These are phyloP conservation scores for Rousettus madagascariensis DNA, from an alignment of 2,797 vertebrate species.

Conservation along the genomic window DNA sequence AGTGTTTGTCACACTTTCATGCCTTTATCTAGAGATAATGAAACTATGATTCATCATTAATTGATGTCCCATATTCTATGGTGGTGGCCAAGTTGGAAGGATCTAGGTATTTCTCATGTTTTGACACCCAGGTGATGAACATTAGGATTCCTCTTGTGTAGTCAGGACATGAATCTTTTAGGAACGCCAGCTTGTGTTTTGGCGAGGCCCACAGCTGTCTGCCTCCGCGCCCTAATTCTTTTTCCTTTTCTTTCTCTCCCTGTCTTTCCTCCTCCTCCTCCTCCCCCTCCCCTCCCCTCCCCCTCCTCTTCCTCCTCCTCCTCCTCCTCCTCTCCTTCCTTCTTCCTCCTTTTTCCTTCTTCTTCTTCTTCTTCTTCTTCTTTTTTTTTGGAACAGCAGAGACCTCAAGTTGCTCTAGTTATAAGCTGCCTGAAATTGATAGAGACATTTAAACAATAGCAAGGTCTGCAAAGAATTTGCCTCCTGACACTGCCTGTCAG, in stretches of 20 bases:
- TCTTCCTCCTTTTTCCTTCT: neutral
- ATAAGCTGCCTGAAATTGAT: slow-evolving; percentile 30
- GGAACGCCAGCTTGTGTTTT: neutral
- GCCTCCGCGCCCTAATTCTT: neutral
- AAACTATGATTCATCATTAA: neutral
- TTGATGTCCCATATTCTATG: slow-evolving; percentile 45
- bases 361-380: fast-evolving
- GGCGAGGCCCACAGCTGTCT: neutral
- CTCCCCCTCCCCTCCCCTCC: fast-evolving
- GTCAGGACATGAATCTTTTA: neutral
- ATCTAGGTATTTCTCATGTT: neutral
- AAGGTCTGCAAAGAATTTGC: slow-evolving; percentile 49
- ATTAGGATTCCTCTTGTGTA: neutral
- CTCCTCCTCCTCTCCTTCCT: neutral
- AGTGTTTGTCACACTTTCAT: neutral
- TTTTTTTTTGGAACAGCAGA: neutral
- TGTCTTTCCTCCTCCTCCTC: fast-evolving
- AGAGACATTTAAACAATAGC: slow-evolving; percentile 38
- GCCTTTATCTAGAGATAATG: neutral
- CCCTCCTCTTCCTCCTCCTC: too few relatives aligned
- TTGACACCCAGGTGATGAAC: slow-evolving; percentile 12
- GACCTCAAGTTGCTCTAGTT: neutral
- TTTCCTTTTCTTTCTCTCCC: too few relatives aligned
- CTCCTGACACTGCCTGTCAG: slow-evolving; percentile 33
- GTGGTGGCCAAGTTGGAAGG: neutral